phyloP scores from a whole-genome alignment of 2,797 vertebrate species.

The Pseudochaenichthys georgianus region DNA sequence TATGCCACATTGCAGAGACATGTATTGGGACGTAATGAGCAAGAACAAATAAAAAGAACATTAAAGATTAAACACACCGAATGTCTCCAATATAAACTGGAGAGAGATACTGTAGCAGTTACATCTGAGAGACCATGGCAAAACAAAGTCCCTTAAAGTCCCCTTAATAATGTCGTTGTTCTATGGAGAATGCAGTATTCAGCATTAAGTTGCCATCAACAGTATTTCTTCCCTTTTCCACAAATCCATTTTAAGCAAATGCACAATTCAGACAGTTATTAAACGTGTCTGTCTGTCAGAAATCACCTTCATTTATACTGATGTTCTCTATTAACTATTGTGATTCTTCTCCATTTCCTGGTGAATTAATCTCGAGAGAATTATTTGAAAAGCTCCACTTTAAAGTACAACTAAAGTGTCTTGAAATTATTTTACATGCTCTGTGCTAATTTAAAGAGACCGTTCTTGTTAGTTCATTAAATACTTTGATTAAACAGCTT shows the following conservation, averaged over 20 bases:
- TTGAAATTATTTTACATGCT: conserved; percentile 27
- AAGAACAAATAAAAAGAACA: neutral
- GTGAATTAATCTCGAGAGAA: conserved; percentile 8
- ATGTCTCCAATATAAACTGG: neutral
- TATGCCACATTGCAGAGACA: conserved; percentile 6
- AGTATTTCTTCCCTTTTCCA: neutral
- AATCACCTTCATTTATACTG: neutral
- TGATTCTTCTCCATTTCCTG: neutral
- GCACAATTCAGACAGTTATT: neutral
- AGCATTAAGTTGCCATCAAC: neutral
- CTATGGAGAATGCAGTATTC: neutral
- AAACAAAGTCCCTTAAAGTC: neutral
- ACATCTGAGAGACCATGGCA: neutral
- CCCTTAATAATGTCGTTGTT: neutral
- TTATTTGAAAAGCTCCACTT: conserved; percentile 6
- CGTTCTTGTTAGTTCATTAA: conserved; percentile 47
- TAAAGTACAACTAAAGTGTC: conserved; percentile 17
- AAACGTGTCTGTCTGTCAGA: neutral
- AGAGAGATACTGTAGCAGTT: neutral
- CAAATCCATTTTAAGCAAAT: conserved; percentile 2
- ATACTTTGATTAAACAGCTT: conserved; percentile 33
- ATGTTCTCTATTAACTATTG: neutral
- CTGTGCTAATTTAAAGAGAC: conserved; percentile 11
- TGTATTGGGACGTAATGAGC: conserved; percentile 37
- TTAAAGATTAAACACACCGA: neutral